Evolutionary conservation across 2,888 invertebrate species (phyloP), one percentile per base, ranked within the genome.

Genomic region (Campoletis raptor): DNA sequence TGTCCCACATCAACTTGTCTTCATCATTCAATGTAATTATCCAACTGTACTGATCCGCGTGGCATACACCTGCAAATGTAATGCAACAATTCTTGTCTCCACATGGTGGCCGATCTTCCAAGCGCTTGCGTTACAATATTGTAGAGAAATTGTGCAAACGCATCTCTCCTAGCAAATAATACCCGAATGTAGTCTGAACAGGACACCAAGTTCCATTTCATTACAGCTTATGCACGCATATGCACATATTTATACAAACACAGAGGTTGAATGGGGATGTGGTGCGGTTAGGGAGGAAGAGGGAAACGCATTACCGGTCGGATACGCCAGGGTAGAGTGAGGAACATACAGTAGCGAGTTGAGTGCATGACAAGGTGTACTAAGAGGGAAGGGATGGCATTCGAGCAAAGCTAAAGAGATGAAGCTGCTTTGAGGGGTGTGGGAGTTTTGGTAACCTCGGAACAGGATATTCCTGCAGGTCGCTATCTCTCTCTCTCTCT

Each of bases 221-320:
- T 84, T 84, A 74, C 74, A 80, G 69, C 74, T 70, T 36, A 48
- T 70, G 48, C 40, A 70, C 45, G 36, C 70, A 45, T 30, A 36
- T 48, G 48, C 8, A 30, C 70, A 76, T 80, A 84, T 69, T 74
- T 80, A 69, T 45, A 64, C 21, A 48, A 66, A 24, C 64, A 76
- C 8, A 24, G 52, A 15, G 42, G 57, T 40, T 61, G 48, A 61
- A 30, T 61, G 52, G 30, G 74, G 45, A 52, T 54, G 30, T 3
- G 24, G 61, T 54, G 24, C 61, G 61, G 61, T 61, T 52, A 15
- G 54, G 37, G 54, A 24, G 37, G 73, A 54, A 52, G 72, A 81
- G 81, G 76, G 52, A 85, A 85, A 85, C 81, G 69, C 85, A 85
- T 85, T 85, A 85, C 81, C 81, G 81, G 81, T 66, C 76, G 81